Base-by-base conservation (phyloP, 2,797 vertebrate genomes). In the Chaetodon trifasciatus region DNA sequence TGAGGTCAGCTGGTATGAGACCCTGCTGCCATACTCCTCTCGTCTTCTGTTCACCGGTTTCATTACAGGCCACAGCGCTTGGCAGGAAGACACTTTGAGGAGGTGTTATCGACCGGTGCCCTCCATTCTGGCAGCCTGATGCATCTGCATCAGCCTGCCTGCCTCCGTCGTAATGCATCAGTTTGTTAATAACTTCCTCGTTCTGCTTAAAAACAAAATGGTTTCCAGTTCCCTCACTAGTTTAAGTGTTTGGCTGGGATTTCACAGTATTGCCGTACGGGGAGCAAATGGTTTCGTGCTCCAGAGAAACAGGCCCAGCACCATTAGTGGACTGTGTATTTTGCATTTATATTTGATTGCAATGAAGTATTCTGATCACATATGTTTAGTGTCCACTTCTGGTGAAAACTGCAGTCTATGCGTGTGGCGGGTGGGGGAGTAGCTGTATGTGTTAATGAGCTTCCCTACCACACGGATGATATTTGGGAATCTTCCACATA, bases 171-270 rank as follows among this genome's bases (percentile, higher is more conserved):
- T 74, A 81, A 87, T 82, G 83, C 80, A 86, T 88, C 68, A 37
- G 81, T 86, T 89, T 84, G 85, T 77, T 87, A 91, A 90, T 83
- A 81, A 81, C 85, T 85, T 91, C 86, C 84, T 88, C 84, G 86
- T 87, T 84, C 35, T 63, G 74, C 76, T 84, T 49, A 70, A 79
- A 46, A 89, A 84, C 76, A 80, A 85, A 88, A 90, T 73, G 76
- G 63, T 78, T 78, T 82, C 72, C 74, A 75, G 64, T 61, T 75
- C 46, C 57, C n/a, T 74, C 12, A 13, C 40, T 56, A 73, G 81
- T 71, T 79, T 79, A 50, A 78, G 72, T 82, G 78, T 84, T 58
- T 81, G 79, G 69, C 44, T 24, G 53, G 55, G 72, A 79, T 85
- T 70, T 68, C 42, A 58, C 66, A 77, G 68, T 70, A 42, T 78